phyloP scores from a whole-genome alignment of 1,140 invertebrate genomes.

The Drosophila biarmipes region DNA sequence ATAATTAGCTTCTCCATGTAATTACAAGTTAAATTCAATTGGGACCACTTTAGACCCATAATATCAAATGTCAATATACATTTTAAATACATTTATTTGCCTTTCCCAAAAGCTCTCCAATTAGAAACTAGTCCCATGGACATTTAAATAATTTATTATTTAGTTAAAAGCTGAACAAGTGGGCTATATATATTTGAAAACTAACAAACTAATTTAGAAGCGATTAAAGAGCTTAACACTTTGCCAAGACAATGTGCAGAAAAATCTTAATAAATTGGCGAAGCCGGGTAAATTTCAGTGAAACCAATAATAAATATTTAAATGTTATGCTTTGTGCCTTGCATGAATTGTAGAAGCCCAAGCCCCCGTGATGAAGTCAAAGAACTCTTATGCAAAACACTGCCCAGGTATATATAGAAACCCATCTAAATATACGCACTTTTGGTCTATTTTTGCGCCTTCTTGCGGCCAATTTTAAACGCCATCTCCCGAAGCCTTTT shows the following conservation, averaged over 20 bases:
- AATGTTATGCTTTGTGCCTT: not conserved
- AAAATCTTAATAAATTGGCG: not conserved
- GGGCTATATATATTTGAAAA: not conserved
- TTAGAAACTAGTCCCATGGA: not conserved
- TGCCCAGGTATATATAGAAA: conserved; percentile 23
- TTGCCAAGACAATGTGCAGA: not conserved
- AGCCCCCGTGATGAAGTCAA: conserved; percentile 28
- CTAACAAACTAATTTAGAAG: not conserved
- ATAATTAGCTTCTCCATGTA: not conserved
- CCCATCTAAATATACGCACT: conserved; percentile 34
- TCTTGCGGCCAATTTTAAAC: conserved; percentile 49
- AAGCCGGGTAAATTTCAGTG: not conserved
- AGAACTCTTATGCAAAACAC: conserved; percentile 46
- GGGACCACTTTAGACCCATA: not conserved
- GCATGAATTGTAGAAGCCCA: not conserved
- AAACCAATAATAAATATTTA: not conserved
- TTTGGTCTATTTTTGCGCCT: conserved; percentile 40
- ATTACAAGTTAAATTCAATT: not conserved
- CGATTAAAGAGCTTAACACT: not conserved
- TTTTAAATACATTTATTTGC: not conserved
- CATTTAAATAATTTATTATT: not conserved
- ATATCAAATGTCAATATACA: not conserved
- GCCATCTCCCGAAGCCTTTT: conserved; percentile 30
- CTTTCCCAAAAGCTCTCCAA: not conserved
- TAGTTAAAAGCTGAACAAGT: not conserved